A percentile compares a stretch with the other conserved stretches of the same genome.
Evolutionary conservation across 64 coral and sea anemone species (phyloP).

Genomic region (Montipora cactus): DNA sequence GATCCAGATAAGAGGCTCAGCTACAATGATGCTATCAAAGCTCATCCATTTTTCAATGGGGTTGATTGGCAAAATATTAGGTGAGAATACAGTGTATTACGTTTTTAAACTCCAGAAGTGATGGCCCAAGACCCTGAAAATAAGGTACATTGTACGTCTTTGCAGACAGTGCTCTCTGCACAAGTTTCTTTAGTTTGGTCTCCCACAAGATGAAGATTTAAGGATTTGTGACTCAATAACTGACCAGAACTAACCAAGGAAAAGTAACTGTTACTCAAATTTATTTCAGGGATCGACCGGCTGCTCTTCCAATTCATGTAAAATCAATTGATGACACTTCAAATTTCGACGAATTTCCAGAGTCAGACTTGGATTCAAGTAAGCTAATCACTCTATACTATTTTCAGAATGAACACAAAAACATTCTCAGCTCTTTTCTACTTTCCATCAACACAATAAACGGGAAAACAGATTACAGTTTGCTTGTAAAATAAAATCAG

Average conservation of each 20-base stretch:
- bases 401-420: no score
- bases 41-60: constrained; percentile 82
- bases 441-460: no score
- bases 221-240: no score
- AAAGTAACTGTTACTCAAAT: not conserved
- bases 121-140: not conserved
- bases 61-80: constrained; percentile 97
- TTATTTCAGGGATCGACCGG: constrained; percentile 81
- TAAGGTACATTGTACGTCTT: no score
- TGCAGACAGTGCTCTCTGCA: no score
- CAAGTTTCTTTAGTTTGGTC: no score
- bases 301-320: constrained; percentile 93
- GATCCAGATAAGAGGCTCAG: constrained; percentile 88
- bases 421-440: no score
- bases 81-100: constrained; percentile 8
- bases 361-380: constrained; percentile 97
- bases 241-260: no score
- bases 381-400: not conserved
- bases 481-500: no score
- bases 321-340: constrained; percentile 99
- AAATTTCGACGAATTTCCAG: constrained; percentile 98
- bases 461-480: no score
- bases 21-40: constrained; percentile 85
- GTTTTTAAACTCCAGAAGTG: not conserved
- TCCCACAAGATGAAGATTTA: no score